Percentiles rank a stretch among this genome's conserved stretches.
phyloP scores from a whole-genome alignment of 2,797 vertebrate species.

The Macroramphosus scolopax region DNA sequence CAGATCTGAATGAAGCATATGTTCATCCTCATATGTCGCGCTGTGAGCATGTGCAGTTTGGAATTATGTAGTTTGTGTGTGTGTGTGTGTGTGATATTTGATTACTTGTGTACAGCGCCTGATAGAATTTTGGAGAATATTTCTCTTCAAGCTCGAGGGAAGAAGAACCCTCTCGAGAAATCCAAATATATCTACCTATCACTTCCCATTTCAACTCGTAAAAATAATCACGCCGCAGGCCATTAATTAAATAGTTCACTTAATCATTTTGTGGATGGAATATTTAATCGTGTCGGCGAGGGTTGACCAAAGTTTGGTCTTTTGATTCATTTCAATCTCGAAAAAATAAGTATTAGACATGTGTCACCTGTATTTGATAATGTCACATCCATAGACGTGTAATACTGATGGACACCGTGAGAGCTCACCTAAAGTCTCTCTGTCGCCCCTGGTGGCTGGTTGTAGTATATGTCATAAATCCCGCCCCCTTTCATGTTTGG shows the following conservation, averaged over 20 bases:
- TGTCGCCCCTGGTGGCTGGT: too few species aligned
- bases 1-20: conserved; percentile 24
- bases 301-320: conserved; percentile 44
- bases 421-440: too few species aligned
- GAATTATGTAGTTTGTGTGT: background rate
- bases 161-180: conserved; percentile 51
- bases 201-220: conserved; percentile 45
- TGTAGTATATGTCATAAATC: too few species aligned
- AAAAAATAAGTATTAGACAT: conserved; percentile 15
- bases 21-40: conserved; percentile 7
- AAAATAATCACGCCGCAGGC: conserved; percentile 63
- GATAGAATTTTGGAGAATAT: conserved; percentile 22
- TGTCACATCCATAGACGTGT: too few species aligned
- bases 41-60: background rate
- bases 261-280: conserved; percentile 67
- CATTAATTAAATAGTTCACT: conserved; percentile 63
- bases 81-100: background rate
- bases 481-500: too few species aligned
- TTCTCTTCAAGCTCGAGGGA: conserved; percentile 38
- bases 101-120: conserved; percentile 29
- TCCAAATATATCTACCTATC: conserved; percentile 61
- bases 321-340: conserved; percentile 36
- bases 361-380: too few species aligned
- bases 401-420: too few species aligned
- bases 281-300: conserved; percentile 57